Evolutionary conservation across 2,113 vertebrate genomes (phyloP).

Genomic region (Sinosuthora webbiana): DNA sequence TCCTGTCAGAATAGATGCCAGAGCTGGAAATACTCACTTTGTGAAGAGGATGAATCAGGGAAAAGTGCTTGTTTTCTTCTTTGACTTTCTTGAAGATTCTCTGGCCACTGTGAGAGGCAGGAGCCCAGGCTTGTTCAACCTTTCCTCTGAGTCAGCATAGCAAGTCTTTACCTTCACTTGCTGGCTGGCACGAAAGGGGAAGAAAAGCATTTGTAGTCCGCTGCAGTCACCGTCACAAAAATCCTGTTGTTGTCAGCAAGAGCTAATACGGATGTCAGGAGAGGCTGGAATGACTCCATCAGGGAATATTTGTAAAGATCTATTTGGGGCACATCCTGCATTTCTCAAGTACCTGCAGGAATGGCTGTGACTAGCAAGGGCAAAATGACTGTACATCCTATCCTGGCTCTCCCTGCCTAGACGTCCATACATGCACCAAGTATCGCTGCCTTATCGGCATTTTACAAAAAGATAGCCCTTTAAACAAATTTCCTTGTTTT

Average conservation of each 20-base stretch:
- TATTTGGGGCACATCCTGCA: conserved; percentile 41
- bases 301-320: background rate
- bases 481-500: background rate
- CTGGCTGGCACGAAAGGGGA: background rate
- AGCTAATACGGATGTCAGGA: background rate
- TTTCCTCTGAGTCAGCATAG: background rate
- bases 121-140: conserved; percentile 12
- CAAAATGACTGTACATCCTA: conserved; percentile 2
- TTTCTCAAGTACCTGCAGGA: background rate
- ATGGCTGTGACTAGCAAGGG: background rate
- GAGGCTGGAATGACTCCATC: background rate
- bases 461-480: background rate
- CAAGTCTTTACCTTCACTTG: background rate
- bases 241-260: background rate
- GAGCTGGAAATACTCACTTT: background rate
- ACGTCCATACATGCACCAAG: rapidly evolving
- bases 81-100: background rate
- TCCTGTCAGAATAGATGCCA: background rate
- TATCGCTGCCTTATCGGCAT: rapidly evolving
- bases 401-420: background rate
- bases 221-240: background rate
- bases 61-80: background rate
- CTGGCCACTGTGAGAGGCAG: background rate
- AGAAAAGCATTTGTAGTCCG: background rate
- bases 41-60: background rate